Evolutionary conservation across 2,797 vertebrate species (phyloP).

Genomic region (Pempheris klunzingeri): DNA sequence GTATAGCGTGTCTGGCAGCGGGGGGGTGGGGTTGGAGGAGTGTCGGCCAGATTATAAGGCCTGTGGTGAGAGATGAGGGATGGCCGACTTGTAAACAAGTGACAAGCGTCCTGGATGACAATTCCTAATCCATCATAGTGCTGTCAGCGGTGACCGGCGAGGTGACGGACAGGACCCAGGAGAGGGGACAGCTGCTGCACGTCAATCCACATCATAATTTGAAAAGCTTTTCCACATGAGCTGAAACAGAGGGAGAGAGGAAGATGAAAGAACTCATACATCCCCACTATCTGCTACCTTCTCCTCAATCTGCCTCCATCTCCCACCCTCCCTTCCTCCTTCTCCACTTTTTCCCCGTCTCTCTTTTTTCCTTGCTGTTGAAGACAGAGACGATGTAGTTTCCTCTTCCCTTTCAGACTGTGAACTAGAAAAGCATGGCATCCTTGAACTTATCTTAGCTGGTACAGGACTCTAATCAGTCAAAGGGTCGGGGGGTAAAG

Average conservation of each 20-base stretch:
- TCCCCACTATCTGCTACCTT: slow-evolving; percentile 34
- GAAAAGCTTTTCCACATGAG: slow-evolving; percentile 77
- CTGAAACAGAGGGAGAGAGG: slow-evolving; percentile 47
- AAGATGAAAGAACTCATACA: slow-evolving; percentile 40
- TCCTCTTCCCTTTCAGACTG: slow-evolving; percentile 7
- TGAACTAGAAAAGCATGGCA: neutral
- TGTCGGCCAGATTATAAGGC: slow-evolving; percentile 81
- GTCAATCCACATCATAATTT: slow-evolving; percentile 88
- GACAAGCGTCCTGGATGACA: slow-evolving; percentile 88
- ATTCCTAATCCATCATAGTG: slow-evolving; percentile 90
- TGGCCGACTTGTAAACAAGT: slow-evolving; percentile 88
- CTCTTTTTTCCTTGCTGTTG: neutral
- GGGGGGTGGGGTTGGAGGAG: slow-evolving; percentile 54
- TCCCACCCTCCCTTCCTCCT: neutral
- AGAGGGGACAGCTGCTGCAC: slow-evolving; percentile 84
- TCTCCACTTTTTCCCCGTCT: neutral
- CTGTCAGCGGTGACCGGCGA: slow-evolving; percentile 81
- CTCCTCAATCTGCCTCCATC: slow-evolving; percentile 43
- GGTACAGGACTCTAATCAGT: slow-evolving; percentile 9
- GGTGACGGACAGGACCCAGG: slow-evolving; percentile 83
- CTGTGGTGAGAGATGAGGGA: slow-evolving; percentile 85
- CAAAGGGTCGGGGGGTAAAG: too few species aligned
- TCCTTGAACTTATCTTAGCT: slow-evolving; percentile 6
- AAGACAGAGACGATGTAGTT: slow-evolving; percentile 11
- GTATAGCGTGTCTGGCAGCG: slow-evolving; percentile 76